Conservation (phyloP, 2,113 vertebrate species). For the Tragulus kanchil region DNA sequence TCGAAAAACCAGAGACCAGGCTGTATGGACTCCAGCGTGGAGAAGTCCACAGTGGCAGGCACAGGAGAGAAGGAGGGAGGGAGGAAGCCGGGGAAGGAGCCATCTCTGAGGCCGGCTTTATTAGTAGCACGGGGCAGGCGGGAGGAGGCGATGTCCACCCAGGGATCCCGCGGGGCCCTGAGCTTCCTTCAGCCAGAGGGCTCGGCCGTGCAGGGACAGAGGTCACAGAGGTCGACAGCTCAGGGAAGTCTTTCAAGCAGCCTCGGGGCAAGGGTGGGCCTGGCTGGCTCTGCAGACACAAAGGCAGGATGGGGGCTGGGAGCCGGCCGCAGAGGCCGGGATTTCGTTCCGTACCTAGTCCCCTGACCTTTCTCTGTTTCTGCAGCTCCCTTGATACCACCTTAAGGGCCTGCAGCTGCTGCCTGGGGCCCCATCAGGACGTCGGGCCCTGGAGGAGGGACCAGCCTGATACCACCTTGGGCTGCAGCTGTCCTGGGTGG, state of each 20-base stretch:
- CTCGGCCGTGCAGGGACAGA: neutral
- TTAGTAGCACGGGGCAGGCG: neutral
- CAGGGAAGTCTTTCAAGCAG: neutral
- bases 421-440: neutral
- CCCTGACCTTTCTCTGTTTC: neutral
- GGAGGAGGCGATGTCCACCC: neutral
- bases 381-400: too few species aligned
- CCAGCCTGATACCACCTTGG: neutral
- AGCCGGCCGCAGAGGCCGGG: accelerated
- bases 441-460: neutral
- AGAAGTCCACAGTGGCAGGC: accelerated
- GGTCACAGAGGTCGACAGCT: neutral
- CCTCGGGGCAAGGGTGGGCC: accelerated
- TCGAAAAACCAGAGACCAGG: neutral
- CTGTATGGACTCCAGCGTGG: neutral
- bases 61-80: neutral
- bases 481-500: neutral
- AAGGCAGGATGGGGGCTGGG: neutral
- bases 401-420: too few species aligned
- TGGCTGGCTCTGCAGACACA: constrained; percentile 51
- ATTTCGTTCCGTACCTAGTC: neutral
- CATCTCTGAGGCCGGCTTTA: neutral
- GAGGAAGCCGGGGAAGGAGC: neutral
- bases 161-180: neutral
- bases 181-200: neutral